Conservation (phyloP, 1,140 invertebrate genomes). For the Pseudomyrmex pallidus region DNA sequence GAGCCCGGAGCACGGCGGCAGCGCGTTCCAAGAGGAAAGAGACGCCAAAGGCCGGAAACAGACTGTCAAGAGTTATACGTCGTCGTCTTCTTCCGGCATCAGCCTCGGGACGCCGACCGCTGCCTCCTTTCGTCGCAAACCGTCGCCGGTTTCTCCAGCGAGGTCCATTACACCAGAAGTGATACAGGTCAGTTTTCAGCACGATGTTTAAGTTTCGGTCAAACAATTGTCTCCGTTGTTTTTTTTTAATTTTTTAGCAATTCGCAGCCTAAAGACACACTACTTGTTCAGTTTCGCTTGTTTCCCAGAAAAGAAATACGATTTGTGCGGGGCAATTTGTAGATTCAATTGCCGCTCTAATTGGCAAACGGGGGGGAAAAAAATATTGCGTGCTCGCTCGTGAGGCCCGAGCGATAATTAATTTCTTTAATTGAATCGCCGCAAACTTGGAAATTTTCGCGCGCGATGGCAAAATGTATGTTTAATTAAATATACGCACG, state of each 20-base stretch:
- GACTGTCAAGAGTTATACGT: constrained; percentile 65
- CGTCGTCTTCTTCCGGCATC: constrained; percentile 53
- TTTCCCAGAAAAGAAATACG: constrained; percentile 6
- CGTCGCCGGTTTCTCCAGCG: constrained; percentile 64
- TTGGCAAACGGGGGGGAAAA: constrained; percentile 1
- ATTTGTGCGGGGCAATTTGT: too few relatives aligned
- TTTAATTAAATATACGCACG: constrained; percentile 28
- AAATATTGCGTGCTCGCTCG: neutral
- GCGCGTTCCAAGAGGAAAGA: constrained; percentile 34
- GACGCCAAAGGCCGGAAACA: constrained; percentile 54
- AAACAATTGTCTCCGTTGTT: too few relatives aligned
- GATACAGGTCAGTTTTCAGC: constrained; percentile 76
- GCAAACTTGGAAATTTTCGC: constrained; percentile 13
- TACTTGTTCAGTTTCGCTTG: neutral
- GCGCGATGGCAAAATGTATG: constrained; percentile 8
- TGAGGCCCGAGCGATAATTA: constrained; percentile 25
- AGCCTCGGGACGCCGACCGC: constrained; percentile 72
- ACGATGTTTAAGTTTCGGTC: neutral
- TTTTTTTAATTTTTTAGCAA: too few relatives aligned
- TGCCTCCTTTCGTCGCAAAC: constrained; percentile 72
- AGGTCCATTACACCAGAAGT: constrained; percentile 75
- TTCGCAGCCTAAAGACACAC: too few relatives aligned
- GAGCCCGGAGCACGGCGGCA: constrained; percentile 37
- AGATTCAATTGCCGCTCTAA: constrained; percentile 27
- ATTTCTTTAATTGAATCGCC: constrained; percentile 52